Conservation (phyloP, 2,888 invertebrate genomes). For the Eutolmus rufibarbis region DNA sequence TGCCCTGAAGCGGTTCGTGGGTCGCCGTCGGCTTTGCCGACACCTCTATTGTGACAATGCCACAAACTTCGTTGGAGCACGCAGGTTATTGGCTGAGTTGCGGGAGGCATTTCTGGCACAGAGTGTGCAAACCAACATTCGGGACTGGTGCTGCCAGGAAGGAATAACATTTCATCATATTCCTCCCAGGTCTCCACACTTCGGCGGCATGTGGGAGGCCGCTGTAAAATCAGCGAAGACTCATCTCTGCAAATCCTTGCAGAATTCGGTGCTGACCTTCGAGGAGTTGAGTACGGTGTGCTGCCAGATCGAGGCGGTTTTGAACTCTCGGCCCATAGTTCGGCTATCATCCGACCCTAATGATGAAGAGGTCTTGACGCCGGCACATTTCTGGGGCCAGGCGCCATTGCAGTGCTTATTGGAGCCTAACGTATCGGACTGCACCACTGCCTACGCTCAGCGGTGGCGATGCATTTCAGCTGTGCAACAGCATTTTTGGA, state of each 20-base stretch:
- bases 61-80: conserved; percentile 39
- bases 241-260: neutral
- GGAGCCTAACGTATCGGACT: neutral
- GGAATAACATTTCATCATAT: neutral
- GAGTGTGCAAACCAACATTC: neutral
- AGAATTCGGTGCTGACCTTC: neutral
- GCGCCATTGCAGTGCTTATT: neutral
- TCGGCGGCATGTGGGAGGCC: neutral
- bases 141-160: neutral
- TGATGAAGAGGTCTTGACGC: neutral
- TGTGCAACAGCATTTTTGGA: no score
- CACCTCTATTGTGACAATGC: conserved; percentile 6
- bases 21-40: neutral
- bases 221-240: neutral
- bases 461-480: no score
- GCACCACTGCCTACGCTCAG: no score
- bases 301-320: neutral
- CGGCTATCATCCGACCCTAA: neutral
- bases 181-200: neutral
- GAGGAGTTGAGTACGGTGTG: neutral
- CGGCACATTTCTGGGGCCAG: neutral
- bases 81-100: neutral
- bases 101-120: neutral
- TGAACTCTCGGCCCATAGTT: neutral
- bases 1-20: conserved; percentile 26